phyloP scores from a whole-genome alignment of 2,888 invertebrate species.

The Pocota personata region DNA sequence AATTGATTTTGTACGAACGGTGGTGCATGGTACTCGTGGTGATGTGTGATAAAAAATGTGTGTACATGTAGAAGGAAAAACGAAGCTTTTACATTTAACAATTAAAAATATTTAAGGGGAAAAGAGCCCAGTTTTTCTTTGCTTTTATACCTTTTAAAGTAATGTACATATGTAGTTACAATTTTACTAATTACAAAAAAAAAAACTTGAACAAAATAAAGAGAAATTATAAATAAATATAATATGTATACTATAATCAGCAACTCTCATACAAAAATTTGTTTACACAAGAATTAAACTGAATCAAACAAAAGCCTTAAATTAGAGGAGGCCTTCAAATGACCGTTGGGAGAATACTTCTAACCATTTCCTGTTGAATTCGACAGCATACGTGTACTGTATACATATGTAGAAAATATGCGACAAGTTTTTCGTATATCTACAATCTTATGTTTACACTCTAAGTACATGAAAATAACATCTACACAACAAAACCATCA shows the following conservation, averaged over 20 bases:
- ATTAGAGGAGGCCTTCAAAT: background rate
- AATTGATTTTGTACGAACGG: background rate
- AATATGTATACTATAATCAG: background rate
- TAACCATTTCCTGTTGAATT: conserved; percentile 20
- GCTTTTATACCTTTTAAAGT: background rate
- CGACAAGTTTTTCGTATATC: background rate
- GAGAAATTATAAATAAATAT: background rate
- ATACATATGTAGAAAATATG: background rate
- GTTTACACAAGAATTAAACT: background rate
- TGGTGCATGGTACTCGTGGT: background rate
- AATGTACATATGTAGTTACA: background rate
- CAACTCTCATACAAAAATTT: background rate
- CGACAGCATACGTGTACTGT: background rate
- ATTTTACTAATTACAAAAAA: background rate
- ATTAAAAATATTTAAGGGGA: conserved; percentile 17
- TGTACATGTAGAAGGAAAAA: conserved; percentile 35
- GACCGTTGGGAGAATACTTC: conserved; percentile 6
- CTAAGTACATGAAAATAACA: background rate
- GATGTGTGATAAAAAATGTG: conserved; percentile 22
- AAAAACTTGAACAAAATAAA: background rate
- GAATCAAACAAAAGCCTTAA: background rate
- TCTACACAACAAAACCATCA: background rate
- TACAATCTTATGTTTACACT: background rate
- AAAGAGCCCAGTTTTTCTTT: conserved; percentile 9
- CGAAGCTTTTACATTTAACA: conserved; percentile 37